Evolutionary conservation across 2,113 vertebrate genomes (phyloP).

Genomic region (Ancistrus triradiatus): DNA sequence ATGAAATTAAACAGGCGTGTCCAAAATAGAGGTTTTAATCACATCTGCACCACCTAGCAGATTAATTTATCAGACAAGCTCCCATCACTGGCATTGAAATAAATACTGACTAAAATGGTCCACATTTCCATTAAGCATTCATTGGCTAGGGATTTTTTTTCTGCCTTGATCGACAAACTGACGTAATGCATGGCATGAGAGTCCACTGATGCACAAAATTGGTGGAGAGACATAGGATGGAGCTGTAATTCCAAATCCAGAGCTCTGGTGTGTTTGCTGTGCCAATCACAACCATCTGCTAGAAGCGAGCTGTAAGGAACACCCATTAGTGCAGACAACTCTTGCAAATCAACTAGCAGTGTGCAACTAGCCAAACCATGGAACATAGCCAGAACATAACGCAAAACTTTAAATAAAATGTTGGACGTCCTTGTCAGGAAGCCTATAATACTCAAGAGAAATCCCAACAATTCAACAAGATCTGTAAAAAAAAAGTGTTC

Average conservation of each 20-base stretch:
- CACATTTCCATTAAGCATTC: conserved; percentile 28
- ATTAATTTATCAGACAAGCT: conserved; percentile 43
- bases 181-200: background rate
- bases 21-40: conserved; percentile 45
- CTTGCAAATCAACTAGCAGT: conserved; percentile 47
- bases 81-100: conserved; percentile 21
- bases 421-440: too few relatives aligned
- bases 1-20: conserved; percentile 46
- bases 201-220: conserved; percentile 21
- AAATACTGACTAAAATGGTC: conserved; percentile 41
- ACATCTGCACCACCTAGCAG: conserved; percentile 33
- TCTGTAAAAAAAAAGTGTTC: too few relatives aligned
- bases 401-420: too few relatives aligned
- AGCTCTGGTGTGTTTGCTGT: conserved; percentile 54
- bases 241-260: conserved; percentile 52
- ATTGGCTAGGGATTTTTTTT: conserved; percentile 16
- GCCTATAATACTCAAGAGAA: too few relatives aligned
- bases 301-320: conserved; percentile 46
- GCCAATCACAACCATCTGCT: conserved; percentile 50
- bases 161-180: conserved; percentile 29
- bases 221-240: conserved; percentile 40
- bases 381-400: background rate
- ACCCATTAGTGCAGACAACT: conserved; percentile 48
- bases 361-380: conserved; percentile 34
- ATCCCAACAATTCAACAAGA: too few relatives aligned